Evolutionary conservation across 2,113 vertebrate species (phyloP), one percentile per base, ranked within the genome.

Genomic region (Pterophyllum scalare): DNA sequence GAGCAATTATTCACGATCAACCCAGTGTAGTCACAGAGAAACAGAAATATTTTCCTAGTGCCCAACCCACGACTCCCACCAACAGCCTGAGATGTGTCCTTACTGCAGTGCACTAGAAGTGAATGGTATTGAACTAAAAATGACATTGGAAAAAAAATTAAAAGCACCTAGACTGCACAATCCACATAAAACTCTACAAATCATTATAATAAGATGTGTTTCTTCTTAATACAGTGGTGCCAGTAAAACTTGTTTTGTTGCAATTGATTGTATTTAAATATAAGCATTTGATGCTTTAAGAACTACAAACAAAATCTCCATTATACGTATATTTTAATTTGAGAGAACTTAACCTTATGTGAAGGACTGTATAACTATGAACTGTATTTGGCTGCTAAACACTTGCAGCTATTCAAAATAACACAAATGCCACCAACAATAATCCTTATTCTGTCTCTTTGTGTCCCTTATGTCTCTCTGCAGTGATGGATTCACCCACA

Each of bases 401-500:
- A 60, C 10, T n/a, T 61, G 11, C 59, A 40, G 40, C 1, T n/a
- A 5, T 26, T 67, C 6, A 61, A 60, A 40, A 59, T 15, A 3
- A 57, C 33, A 17, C 40, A 64, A n/a, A 8, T 11, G 24, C 28
- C 12, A 57, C 7, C 57, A 79, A 4, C 33, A 1, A 20, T 9
- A 59, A 9, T 40, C 9, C 5, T 15, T 49, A 7, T 28, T 26
- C 2, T 57, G 24, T 31, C 7, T 77, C 20, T 80, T 1, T 86
- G 26, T 52, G 43, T 54, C 24, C 26, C 11, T 22, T 65, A 10
- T 84, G 24, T 83, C 17, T 87, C 78, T 82, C 17, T 28, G 2
- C 89, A 92, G 90, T 59, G 76, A 96, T 96, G 95, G 95, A 96
- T 91, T 95, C 95, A 75, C 89, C 93, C 57, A 83, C 90, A 31